phyloP scores from a whole-genome alignment of 2,113 vertebrate species.

The Pedionomus torquatus region DNA sequence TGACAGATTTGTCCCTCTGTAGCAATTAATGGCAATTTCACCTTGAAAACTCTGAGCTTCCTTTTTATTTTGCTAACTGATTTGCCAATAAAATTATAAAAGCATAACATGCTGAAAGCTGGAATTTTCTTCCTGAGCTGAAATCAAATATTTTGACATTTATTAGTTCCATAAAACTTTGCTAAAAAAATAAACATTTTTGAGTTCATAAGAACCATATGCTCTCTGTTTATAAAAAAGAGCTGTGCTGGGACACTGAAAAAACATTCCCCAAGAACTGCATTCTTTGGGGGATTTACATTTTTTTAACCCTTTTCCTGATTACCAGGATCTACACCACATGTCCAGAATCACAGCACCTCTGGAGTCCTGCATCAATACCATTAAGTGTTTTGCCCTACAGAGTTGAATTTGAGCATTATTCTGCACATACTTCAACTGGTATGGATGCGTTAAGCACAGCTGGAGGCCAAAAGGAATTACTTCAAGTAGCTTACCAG shows the following conservation, averaged over 20 bases:
- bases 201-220: constrained; percentile 67
- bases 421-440: background rate
- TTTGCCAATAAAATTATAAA: constrained; percentile 36
- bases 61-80: constrained; percentile 44
- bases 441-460: background rate
- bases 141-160: constrained; percentile 69
- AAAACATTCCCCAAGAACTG: constrained; percentile 18
- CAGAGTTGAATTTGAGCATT: background rate
- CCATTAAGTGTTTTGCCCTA: background rate
- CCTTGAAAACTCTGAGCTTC: constrained; percentile 12
- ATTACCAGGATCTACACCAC: background rate
- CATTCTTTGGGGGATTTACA: constrained; percentile 47
- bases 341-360: background rate
- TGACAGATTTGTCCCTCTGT: background rate
- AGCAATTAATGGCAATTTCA: background rate
- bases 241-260: constrained; percentile 20
- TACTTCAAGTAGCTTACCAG: background rate
- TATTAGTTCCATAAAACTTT: constrained; percentile 65
- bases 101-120: constrained; percentile 55
- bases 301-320: constrained; percentile 42
- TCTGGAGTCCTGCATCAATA: background rate
- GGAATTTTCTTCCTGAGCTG: constrained; percentile 44
- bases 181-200: constrained; percentile 66
- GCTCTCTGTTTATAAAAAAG: constrained; percentile 57
- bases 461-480: background rate